A percentile compares a stretch with the other conserved stretches of the same genome.
These are phyloP conservation scores for Rostratula benghalensis DNA, from an alignment of 2,113 vertebrate species.

Conservation along the genomic window DNA sequence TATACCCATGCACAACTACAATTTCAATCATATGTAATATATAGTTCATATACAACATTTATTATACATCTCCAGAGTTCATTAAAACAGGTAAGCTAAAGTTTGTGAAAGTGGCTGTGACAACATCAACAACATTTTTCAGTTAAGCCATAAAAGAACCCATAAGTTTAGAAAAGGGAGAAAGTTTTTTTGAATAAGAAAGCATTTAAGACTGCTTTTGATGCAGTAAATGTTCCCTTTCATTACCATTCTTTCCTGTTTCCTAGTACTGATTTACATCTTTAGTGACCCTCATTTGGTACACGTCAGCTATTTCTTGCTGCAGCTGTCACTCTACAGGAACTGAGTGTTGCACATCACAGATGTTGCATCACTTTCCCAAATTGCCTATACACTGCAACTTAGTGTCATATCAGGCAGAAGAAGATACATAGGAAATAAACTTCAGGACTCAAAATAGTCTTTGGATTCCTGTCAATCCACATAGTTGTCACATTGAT, in stretches of 20 bases:
- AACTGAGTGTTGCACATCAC: background rate
- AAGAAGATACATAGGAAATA: background rate
- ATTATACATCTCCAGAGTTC: background rate
- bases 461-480: background rate
- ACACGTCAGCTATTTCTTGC: background rate
- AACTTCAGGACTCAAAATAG: background rate
- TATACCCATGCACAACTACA: background rate
- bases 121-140: background rate
- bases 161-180: background rate
- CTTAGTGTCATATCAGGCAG: background rate
- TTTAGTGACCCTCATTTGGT: background rate
- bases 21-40: background rate
- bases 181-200: background rate
- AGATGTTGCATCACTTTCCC: background rate
- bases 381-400: background rate
- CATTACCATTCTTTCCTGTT: background rate
- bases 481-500: background rate
- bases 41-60: background rate
- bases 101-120: background rate
- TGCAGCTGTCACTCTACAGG: background rate
- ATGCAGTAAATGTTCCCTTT: background rate
- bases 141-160: background rate
- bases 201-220: background rate
- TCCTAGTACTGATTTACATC: conserved; percentile 32
- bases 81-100: background rate